Evolutionary conservation across 2,113 vertebrate species (phyloP), one percentile per base, ranked within the genome.

Genomic region (Oostethus manadensis): DNA sequence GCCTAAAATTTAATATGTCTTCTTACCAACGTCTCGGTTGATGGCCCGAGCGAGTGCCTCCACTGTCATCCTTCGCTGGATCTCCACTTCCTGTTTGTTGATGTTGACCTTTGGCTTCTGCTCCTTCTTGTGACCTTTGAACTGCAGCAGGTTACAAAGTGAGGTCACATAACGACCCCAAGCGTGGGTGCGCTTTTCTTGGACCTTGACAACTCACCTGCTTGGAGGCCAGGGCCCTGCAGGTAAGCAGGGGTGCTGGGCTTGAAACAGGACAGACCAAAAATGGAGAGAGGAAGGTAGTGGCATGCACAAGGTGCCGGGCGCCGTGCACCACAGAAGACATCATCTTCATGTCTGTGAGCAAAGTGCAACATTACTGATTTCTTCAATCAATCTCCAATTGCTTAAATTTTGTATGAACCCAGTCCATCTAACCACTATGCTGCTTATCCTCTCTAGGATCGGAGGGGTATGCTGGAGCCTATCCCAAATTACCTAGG

Each of bases 51-150:
- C 92, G 8, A 96, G 88, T 0, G 90, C 90, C 16, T 81, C 74
- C 40, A 84, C 61, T 0, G 89, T 94, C 93, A 96, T 96, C 46
- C 56, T 74, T 58, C 74, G 80, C 53, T 42, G 83, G 76, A 95
- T 93, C 70, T 93, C 91, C 77, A 96, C 92, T 73, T 93, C 90
- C 66, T 92, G 89, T 71, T 86, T 91, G 1, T 83, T 89, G 1
- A n/a, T 21, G 60, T 86, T 87, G 20, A 55, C 42, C 53, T 79
- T 86, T 6, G 2, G 42, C 69, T 64, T 86, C 38, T 71, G 60
- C 1, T 66, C 63, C 23, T 78, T 86, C 49, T 22, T 73, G 29
- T 77, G 71, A 64, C 77, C 75, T 80, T 81, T 88, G 53, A 68
- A 73, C 87, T 90, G 72, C 21, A 71, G 50, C 8, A 18, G 3